These are phyloP conservation scores for Micronisus gabar DNA, from an alignment of 2,113 vertebrate genomes.

Conservation along the genomic window DNA sequence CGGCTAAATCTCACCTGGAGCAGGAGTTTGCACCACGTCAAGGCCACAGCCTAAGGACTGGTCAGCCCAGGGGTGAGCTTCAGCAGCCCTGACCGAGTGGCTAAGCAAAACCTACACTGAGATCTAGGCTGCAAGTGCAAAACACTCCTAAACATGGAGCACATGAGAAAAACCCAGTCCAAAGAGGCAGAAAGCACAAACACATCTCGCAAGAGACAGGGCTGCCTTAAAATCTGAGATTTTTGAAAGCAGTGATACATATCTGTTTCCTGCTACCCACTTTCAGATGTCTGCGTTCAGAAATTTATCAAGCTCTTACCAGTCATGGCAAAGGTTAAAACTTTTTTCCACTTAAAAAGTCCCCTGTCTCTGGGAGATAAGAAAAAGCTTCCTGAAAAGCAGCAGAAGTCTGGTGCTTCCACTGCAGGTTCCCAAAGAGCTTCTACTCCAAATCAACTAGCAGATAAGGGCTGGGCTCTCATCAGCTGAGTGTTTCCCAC, in stretches of 20 bases:
- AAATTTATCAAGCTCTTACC: background rate
- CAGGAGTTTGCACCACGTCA: background rate
- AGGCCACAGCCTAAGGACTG: background rate
- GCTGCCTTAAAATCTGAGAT: background rate
- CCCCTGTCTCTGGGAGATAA: background rate
- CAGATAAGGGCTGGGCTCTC: background rate
- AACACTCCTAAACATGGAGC: background rate
- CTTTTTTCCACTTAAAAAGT: background rate
- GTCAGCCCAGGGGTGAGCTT: background rate
- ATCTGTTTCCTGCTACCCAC: background rate
- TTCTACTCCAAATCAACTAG: background rate
- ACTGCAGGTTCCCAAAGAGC: background rate
- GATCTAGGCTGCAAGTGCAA: background rate
- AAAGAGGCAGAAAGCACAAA: background rate
- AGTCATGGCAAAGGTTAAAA: background rate
- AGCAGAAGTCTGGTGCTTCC: background rate
- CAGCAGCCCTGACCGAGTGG: background rate
- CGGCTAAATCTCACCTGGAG: background rate
- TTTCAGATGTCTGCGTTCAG: background rate
- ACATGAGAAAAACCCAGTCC: background rate
- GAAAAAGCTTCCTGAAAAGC: background rate
- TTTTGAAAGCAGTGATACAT: background rate
- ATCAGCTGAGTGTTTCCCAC: background rate
- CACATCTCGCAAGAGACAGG: background rate
- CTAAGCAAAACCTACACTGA: background rate